Conservation (phyloP, 2,888 invertebrate species). For the Caenorhabditis imperialis region DNA sequence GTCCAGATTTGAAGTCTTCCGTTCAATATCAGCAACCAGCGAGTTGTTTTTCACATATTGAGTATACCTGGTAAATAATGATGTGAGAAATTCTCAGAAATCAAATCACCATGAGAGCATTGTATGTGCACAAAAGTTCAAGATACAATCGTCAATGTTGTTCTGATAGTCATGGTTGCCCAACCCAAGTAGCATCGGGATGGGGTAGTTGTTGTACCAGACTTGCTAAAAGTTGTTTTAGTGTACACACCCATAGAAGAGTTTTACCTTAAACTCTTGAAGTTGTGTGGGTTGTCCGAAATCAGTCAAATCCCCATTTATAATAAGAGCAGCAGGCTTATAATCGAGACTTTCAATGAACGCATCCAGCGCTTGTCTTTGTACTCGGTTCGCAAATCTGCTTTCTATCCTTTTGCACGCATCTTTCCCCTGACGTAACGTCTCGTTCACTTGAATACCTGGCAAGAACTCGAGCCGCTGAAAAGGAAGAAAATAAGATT, state of each 20-base stretch:
- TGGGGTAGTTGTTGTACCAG: conserved; percentile 70
- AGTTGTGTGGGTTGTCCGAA: conserved; percentile 74
- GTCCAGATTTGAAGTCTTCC: conserved; percentile 57
- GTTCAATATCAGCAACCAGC: conserved; percentile 61
- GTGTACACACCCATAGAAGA: not conserved
- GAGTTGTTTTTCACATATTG: conserved; percentile 66
- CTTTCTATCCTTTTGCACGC: conserved; percentile 67
- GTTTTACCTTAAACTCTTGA: conserved; percentile 68
- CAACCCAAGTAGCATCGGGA: conserved; percentile 72
- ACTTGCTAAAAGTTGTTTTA: conserved; percentile 52
- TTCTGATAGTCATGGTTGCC: conserved; percentile 78
- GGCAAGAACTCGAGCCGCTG: conserved; percentile 32
- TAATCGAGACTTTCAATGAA: conserved; percentile 52
- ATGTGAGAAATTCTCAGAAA: not conserved
- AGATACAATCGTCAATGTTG: conserved; percentile 72
- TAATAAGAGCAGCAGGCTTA: conserved; percentile 70
- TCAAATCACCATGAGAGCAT: conserved; percentile 63
- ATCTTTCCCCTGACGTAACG: conserved; percentile 30
- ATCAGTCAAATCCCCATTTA: conserved; percentile 77
- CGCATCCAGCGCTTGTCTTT: conserved; percentile 63
- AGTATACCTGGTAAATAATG: conserved; percentile 62
- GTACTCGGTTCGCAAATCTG: conserved; percentile 73
- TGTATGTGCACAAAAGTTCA: conserved; percentile 68
- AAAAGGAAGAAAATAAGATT: not conserved
- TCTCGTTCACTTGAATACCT: conserved; percentile 40